Percentiles rank a stretch among this genome's conserved stretches.
phyloP scores from a whole-genome alignment of 2,797 vertebrate genomes.

The Mastacembelus armatus region DNA sequence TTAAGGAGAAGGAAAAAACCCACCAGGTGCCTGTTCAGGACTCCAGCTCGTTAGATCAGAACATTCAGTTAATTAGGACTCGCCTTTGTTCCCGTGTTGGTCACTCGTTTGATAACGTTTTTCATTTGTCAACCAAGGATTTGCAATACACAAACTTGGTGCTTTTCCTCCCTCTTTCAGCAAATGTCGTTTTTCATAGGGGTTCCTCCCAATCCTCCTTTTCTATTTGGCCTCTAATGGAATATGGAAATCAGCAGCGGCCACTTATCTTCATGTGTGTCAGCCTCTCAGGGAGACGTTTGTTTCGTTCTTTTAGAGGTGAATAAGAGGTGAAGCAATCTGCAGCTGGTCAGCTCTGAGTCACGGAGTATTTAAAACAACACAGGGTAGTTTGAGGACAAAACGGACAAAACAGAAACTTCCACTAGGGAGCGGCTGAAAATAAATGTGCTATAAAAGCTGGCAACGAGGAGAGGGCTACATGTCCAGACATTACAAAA shows the following conservation, averaged over 20 bases:
- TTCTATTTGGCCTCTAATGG: constrained; percentile 59
- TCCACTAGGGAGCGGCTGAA: not conserved
- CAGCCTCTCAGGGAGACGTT: constrained; percentile 56
- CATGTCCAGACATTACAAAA: not conserved
- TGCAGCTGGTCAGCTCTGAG: constrained; percentile 58
- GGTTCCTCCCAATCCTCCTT: constrained; percentile 41
- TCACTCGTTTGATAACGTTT: constrained; percentile 66
- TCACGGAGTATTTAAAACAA: constrained; percentile 41
- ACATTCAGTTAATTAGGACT: constrained; percentile 73
- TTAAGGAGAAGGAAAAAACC: constrained; percentile 72
- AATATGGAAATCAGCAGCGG: constrained; percentile 66
- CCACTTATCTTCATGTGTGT: constrained; percentile 65
- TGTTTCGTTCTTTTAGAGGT: constrained; percentile 60
- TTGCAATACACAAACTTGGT: constrained; percentile 22
- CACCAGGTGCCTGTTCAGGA: constrained; percentile 78
- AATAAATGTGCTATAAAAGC: constrained; percentile 1
- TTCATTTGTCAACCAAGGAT: constrained; percentile 52
- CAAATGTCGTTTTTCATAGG: constrained; percentile 30
- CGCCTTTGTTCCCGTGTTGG: constrained; percentile 71
- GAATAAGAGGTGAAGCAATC: constrained; percentile 70
- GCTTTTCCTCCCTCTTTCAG: constrained; percentile 21
- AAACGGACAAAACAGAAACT: not conserved
- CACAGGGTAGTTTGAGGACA: constrained; percentile 46
- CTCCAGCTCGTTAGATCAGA: constrained; percentile 75
- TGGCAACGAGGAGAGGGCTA: not conserved